phyloP scores from a whole-genome alignment of 2,888 invertebrate species.

The Malacosoma neustria region DNA sequence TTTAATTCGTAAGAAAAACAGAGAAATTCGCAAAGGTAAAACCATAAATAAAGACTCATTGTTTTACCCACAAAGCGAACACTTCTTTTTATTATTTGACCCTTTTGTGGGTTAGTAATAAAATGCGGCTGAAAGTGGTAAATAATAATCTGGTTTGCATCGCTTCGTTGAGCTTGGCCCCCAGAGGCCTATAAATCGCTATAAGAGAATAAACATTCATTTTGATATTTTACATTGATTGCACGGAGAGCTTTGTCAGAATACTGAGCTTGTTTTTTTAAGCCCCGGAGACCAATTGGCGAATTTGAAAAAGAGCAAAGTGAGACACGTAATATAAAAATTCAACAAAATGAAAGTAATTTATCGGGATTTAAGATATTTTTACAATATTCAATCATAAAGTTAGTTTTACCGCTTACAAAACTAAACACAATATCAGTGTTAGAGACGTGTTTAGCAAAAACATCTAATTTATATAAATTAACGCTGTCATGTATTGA shows the following conservation, averaged over 20 bases:
- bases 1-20: conserved; percentile 12
- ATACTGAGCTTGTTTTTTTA: conserved; percentile 14
- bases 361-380: no score
- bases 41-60: conserved; percentile 33
- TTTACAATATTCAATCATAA: no score
- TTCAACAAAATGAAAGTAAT: no score
- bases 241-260: conserved; percentile 20
- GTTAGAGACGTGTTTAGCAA: no score
- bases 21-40: conserved; percentile 19
- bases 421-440: no score
- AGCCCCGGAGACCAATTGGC: conserved; percentile 12
- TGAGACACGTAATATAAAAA: conserved; percentile 10
- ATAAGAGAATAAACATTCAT: conserved; percentile 24
- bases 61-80: conserved; percentile 28
- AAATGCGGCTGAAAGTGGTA: conserved; percentile 38
- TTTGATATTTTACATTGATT: conserved; percentile 32
- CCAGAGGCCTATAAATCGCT: conserved; percentile 29
- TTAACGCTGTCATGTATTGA: no score
- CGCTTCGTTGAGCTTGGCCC: conserved; percentile 24
- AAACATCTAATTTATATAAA: no score
- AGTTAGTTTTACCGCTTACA: no score
- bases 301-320: conserved; percentile 21
- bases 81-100: conserved; percentile 38
- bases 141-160: conserved; percentile 37
- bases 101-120: conserved; percentile 33